A percentile compares a stretch with the other conserved stretches of the same genome.
Evolutionary conservation across 2,797 vertebrate genomes (phyloP).

Genomic region (Diplodus puntazzo): DNA sequence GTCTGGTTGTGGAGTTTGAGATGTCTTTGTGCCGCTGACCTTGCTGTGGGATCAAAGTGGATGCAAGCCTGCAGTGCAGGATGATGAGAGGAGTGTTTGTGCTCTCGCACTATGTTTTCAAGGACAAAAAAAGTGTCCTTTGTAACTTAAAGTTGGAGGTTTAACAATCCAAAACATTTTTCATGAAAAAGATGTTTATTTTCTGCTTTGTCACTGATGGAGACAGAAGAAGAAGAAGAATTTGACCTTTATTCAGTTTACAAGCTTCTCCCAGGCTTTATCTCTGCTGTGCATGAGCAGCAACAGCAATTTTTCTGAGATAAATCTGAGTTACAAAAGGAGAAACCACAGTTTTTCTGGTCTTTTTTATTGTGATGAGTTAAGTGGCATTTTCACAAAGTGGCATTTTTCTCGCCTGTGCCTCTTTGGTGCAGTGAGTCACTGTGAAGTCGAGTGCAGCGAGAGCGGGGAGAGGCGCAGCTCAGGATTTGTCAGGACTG

Average conservation of each 20-base stretch:
- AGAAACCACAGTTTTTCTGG: background rate
- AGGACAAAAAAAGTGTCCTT: background rate
- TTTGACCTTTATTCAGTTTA: constrained; percentile 2
- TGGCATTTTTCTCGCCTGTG: constrained; percentile 38
- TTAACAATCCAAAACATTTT: background rate
- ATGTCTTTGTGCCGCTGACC: constrained; percentile 36
- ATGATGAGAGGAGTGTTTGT: background rate
- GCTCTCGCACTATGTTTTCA: background rate
- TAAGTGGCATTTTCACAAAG: constrained; percentile 53
- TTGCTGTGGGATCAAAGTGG: constrained; percentile 21
- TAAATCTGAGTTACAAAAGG: background rate
- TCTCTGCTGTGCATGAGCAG: background rate
- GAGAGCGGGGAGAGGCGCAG: constrained; percentile 35
- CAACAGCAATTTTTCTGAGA: constrained; percentile 23
- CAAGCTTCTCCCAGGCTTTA: background rate
- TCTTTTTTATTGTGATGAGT: constrained; percentile 14
- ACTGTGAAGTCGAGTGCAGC: constrained; percentile 40
- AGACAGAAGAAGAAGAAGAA: background rate
- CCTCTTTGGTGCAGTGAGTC: constrained; percentile 49
- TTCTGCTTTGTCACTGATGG: too few relatives aligned
- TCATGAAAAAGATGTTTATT: too few relatives aligned
- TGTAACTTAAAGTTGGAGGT: background rate
- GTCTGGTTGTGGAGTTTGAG: constrained; percentile 13
- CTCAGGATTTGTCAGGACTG: constrained; percentile 54
- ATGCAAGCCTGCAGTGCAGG: background rate